Percentiles rank a stretch among this genome's conserved stretches.
phyloP scores from a whole-genome alignment of 1,140 invertebrate genomes.

The Drosophila kikkawai region DNA sequence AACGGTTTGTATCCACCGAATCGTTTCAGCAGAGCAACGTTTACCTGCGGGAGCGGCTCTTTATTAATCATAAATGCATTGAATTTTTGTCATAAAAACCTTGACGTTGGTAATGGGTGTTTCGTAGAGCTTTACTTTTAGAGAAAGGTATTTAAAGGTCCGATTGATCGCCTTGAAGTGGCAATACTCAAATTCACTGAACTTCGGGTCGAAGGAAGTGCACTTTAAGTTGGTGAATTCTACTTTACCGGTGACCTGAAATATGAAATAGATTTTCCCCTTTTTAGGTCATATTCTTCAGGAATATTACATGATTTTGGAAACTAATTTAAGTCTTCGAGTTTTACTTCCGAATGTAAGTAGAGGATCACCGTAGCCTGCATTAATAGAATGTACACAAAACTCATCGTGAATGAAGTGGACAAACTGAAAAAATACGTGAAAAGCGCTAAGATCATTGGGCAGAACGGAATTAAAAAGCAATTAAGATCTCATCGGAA shows the following conservation, averaged over 20 bases:
- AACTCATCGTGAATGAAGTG: background rate
- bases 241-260: background rate
- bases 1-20: constrained; percentile 1
- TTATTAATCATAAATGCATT: background rate
- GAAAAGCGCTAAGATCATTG: background rate
- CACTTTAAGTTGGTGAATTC: constrained; percentile 3
- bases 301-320: background rate
- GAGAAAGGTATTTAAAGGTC: constrained; percentile 3
- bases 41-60: background rate
- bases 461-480: background rate
- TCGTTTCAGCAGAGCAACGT: background rate
- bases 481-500: background rate
- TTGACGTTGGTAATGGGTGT: background rate
- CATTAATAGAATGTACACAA: no score
- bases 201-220: background rate
- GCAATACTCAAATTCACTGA: background rate
- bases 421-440: background rate
- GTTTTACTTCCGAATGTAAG: background rate
- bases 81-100: background rate
- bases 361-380: background rate
- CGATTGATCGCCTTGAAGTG: background rate
- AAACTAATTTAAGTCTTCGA: background rate
- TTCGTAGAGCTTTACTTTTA: constrained; percentile 1
- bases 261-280: background rate
- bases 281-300: background rate